Evolutionary conservation across 2,797 vertebrate species (phyloP).

Genomic region (Cossypha dichroa): DNA sequence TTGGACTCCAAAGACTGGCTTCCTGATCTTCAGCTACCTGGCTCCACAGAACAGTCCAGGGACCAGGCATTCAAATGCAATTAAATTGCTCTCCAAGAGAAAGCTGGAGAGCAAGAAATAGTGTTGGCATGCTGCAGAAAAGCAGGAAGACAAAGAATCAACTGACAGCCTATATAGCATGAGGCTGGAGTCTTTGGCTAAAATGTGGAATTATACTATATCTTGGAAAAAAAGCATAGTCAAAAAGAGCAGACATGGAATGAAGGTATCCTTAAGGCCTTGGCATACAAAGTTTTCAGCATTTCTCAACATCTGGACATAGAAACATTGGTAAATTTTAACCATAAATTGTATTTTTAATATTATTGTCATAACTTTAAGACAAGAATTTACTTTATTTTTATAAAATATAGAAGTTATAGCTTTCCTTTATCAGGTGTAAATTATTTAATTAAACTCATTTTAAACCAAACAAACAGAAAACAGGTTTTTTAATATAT

Average conservation of each 20-base stretch:
- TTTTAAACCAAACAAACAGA: not conserved
- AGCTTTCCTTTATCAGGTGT: not conserved
- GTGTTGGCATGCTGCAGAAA: constrained; percentile 12
- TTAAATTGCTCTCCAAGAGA: constrained; percentile 41
- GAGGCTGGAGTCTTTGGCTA: not conserved
- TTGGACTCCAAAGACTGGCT: not conserved
- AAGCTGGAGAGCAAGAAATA: constrained; percentile 36
- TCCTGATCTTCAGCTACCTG: constrained; percentile 41
- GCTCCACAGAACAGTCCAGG: constrained; percentile 15
- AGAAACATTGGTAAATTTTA: not conserved
- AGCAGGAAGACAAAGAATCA: constrained; percentile 32
- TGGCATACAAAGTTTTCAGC: not conserved
- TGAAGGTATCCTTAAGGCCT: not conserved
- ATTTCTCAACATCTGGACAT: not conserved
- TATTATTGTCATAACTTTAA: not conserved
- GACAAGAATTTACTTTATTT: not conserved
- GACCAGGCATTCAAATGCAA: constrained; percentile 35
- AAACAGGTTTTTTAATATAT: not conserved
- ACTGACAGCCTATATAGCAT: constrained; percentile 31
- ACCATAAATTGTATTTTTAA: not conserved
- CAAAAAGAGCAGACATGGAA: constrained; percentile 35
- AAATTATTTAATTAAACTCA: not conserved
- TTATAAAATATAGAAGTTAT: not conserved
- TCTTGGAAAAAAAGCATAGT: constrained; percentile 25
- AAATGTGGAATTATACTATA: constrained; percentile 36